A percentile compares a stretch with the other conserved stretches of the same genome.
phyloP scores from a whole-genome alignment of 1,140 invertebrate genomes.

The Apocrypta bakeri region DNA sequence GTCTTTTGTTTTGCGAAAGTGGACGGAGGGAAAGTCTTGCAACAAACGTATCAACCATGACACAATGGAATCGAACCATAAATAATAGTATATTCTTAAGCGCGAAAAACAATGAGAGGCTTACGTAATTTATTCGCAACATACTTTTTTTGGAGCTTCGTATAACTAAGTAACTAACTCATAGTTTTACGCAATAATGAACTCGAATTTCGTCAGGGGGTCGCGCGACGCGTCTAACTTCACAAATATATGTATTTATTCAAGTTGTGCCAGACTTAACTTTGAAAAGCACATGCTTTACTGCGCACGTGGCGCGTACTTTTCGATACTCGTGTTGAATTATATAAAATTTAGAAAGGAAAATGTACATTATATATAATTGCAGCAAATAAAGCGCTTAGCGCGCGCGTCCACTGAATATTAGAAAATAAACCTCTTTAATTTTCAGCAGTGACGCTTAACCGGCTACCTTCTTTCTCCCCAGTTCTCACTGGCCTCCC shows the following conservation, averaged over 20 bases:
- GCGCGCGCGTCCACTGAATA: not conserved
- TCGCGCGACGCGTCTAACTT: not conserved
- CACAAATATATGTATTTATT: not conserved
- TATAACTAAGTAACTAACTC: not conserved
- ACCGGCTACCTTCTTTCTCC: not conserved
- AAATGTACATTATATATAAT: not conserved
- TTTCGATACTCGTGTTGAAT: not conserved
- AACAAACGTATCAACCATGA: conserved; percentile 13
- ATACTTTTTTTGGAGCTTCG: not conserved
- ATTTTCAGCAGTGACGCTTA: not conserved
- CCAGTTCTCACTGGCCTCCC: not conserved
- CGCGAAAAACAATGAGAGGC: not conserved
- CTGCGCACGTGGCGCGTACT: not conserved
- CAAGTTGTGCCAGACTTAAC: not conserved
- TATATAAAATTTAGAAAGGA: not conserved
- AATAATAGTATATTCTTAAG: conserved; percentile 15
- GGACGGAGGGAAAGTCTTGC: not conserved
- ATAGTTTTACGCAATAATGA: not conserved
- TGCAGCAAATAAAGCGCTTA: not conserved
- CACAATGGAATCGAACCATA: conserved; percentile 8
- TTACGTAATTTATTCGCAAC: not conserved
- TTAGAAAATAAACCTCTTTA: not conserved
- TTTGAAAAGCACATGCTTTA: not conserved
- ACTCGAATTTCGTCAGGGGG: not conserved
- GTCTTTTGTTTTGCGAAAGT: conserved; percentile 1